phyloP scores from a whole-genome alignment of 2,888 invertebrate genomes.

The Amiota communis region DNA sequence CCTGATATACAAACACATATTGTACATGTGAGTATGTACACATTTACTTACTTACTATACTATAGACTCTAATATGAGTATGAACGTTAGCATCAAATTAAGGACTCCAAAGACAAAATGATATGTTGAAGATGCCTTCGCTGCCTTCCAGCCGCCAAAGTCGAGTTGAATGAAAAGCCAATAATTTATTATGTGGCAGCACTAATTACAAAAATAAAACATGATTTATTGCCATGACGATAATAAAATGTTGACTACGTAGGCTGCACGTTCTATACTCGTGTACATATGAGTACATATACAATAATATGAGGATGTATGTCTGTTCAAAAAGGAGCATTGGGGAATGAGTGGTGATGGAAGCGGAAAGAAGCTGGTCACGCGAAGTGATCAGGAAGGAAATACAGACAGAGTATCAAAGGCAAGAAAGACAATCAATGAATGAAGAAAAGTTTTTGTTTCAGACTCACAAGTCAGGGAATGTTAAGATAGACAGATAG shows the following conservation, averaged over 20 bases:
- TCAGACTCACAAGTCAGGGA: neutral
- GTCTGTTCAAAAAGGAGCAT: constrained; percentile 26
- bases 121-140: neutral
- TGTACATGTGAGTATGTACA: no score
- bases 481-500: constrained; percentile 34
- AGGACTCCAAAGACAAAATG: neutral
- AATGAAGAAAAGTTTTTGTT: neutral
- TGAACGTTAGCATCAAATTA: constrained; percentile 4
- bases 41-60: no score
- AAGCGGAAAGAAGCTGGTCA: constrained; percentile 33
- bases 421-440: constrained; percentile 8
- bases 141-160: constrained; percentile 29
- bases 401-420: constrained; percentile 38
- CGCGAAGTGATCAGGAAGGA: constrained; percentile 43
- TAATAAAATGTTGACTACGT: constrained; percentile 25
- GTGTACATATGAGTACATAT: constrained; percentile 16
- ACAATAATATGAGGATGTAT: neutral
- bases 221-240: constrained; percentile 56
- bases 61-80: no score
- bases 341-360: constrained; percentile 25
- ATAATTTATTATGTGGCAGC: constrained; percentile 31
- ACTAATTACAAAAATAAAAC: constrained; percentile 57
- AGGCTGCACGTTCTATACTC: neutral
- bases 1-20: no score
- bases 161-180: constrained; percentile 46